Evolutionary conservation across 2,113 vertebrate genomes (phyloP), one percentile per base, ranked within the genome.

Genomic region (Melanerpes aurifrons): DNA sequence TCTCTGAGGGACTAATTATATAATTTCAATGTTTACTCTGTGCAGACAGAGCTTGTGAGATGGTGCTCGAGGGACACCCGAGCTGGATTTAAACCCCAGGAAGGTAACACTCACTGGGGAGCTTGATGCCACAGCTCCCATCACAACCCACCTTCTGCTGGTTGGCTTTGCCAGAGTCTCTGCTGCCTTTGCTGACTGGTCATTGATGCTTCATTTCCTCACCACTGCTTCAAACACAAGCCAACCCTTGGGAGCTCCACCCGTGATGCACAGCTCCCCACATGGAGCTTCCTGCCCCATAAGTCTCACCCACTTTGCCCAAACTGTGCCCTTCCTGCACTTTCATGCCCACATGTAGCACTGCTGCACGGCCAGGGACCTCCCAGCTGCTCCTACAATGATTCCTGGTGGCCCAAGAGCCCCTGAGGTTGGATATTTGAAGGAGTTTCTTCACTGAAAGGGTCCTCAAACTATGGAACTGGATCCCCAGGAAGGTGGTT

Each of bases 11-110:
- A 90, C 96, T 95, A 94, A 96, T 95, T 92, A 94, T 87, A 76
- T 94, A 92, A 97, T 95, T 93, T 88, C 96, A 86, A 80, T 90
- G 95, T 96, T 96, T 95, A 93, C 95, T 96, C 94, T 83, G 83
- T 85, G 84, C 94, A 96, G 95, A 93, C 74, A 12, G 89, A 91
- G 95, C 93, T 47, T 56, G 71, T 43, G 37, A 63, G 89, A 95
- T 68, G 82, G 87, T 77, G 94, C 95, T 90, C 91, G 63, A 69
- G 96, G 94, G 95, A 92, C 67, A 7, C 4, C 0, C 47, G 92
- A 57, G 77, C 43, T 80, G 95, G 92, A 93, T 94, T 89, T 48
- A 94, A 90, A 72, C 85, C 91, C 92, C 3, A 53, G 77, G 50
- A 97, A 97, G 96, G 94, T 50, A 91, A 86, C 50, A 26, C 47